Percentiles rank a stretch among this genome's conserved stretches.
phyloP scores from a whole-genome alignment of 2,797 vertebrate species.

The Pantherophis alleghaniensis region DNA sequence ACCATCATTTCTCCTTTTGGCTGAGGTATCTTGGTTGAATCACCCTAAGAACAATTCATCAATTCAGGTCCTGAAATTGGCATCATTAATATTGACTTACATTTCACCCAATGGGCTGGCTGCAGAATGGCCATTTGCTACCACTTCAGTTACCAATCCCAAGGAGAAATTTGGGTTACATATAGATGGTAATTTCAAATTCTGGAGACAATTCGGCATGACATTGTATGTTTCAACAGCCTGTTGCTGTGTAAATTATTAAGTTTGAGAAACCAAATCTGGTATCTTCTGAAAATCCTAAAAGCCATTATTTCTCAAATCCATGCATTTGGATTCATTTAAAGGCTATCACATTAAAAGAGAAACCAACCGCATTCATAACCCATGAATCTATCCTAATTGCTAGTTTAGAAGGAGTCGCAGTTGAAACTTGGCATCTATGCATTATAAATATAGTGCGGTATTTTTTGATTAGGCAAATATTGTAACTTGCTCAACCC shows the following conservation, averaged over 20 bases:
- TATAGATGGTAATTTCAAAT: constrained; percentile 21
- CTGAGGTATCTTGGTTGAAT: neutral
- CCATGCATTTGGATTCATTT: constrained; percentile 33
- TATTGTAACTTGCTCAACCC: constrained; percentile 17
- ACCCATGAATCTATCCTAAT: constrained; percentile 27
- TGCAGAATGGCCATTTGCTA: neutral
- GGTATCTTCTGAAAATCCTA: constrained; percentile 29
- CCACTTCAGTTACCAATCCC: constrained; percentile 35
- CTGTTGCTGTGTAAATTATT: constrained; percentile 27
- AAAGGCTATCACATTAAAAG: constrained; percentile 33
- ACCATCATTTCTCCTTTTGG: neutral
- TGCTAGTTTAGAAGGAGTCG: constrained; percentile 13
- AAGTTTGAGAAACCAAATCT: constrained; percentile 27
- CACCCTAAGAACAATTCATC: constrained; percentile 18
- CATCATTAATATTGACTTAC: constrained; percentile 40
- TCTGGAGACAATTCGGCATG: constrained; percentile 29
- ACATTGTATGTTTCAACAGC: neutral
- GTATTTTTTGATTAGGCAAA: constrained; percentile 38
- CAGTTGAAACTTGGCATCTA: constrained; percentile 43
- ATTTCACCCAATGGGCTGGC: constrained; percentile 10
- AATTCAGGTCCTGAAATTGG: constrained; percentile 19
- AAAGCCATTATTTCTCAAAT: constrained; percentile 35
- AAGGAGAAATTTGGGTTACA: neutral
- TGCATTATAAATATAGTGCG: constrained; percentile 33
- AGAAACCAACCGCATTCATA: neutral